phyloP scores from a whole-genome alignment of 2,113 vertebrate species.

The Larimichthys crocea region DNA sequence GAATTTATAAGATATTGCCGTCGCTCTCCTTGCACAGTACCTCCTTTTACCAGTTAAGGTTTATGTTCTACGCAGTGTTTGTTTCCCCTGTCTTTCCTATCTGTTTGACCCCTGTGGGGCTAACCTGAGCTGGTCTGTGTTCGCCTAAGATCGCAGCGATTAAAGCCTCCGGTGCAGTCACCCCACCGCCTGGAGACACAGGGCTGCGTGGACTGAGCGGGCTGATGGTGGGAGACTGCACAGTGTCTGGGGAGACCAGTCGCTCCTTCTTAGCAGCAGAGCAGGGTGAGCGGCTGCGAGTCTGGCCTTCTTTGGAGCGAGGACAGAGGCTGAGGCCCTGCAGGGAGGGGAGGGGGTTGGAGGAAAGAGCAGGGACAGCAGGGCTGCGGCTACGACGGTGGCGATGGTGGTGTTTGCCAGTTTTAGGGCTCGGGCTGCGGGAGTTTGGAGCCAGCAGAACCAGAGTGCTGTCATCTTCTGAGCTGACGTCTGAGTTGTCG shows the following conservation, averaged over 20 bases:
- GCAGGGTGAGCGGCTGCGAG: constrained; percentile 88
- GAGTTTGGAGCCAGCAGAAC: constrained; percentile 92
- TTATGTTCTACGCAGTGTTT: constrained; percentile 45
- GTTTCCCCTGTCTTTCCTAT: constrained; percentile 61
- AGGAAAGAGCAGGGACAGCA: constrained; percentile 86
- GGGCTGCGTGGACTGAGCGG: constrained; percentile 77
- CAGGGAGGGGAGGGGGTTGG: constrained; percentile 87
- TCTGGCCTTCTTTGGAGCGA: constrained; percentile 84
- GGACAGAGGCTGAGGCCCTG: constrained; percentile 91
- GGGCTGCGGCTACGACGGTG: constrained; percentile 88
- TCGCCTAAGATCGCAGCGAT: constrained; percentile 83
- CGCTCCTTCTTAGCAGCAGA: constrained; percentile 76
- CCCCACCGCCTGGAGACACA: constrained; percentile 64
- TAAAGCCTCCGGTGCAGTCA: constrained; percentile 79
- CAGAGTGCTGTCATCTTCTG: constrained; percentile 95
- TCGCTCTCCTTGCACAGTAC: background rate
- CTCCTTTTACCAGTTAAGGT: constrained; percentile 23
- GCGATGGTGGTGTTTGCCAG: constrained; percentile 85
- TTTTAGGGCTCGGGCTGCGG: constrained; percentile 94
- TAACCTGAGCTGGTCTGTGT: constrained; percentile 74
- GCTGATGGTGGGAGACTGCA: constrained; percentile 74
- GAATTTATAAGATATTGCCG: constrained; percentile 29
- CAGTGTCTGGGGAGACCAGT: constrained; percentile 76
- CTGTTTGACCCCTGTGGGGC: constrained; percentile 65
- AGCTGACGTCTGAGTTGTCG: constrained; percentile 89